Evolutionary conservation across 2,797 vertebrate species (phyloP), one percentile per base, ranked within the genome.

Genomic region (Myoxocephalus aenaeus): DNA sequence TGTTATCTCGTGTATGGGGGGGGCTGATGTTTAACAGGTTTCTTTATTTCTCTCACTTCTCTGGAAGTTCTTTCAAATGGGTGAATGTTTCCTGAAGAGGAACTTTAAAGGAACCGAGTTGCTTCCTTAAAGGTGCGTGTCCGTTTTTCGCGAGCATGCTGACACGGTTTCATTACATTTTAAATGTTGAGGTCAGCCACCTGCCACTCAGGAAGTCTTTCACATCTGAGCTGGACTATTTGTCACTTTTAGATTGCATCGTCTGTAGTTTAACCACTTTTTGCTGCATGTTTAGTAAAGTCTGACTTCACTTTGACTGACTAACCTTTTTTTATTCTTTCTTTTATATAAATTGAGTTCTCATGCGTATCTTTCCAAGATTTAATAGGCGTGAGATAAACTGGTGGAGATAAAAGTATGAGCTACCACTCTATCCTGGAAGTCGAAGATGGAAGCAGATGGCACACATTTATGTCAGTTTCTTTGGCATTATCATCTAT

Each of bases 1-100:
- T 90, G 81, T 87, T 90, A 91, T 92, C 89, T 86, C 12, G 73
- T 81, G 32, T 32, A 32, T 32, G 32, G 2, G 51, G 22, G 12
- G 65, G 36, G 77, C 59, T n/a, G 61, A 72, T 48, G 80, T 70
- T 83, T 63, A 48, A 67, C 75, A 67, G 12, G 15, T 29, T 15
- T 71, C 44, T 71, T 62, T 25, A 34, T 59, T 46, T 38, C 29
- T 70, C 56, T 38, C n/a, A 17, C 34, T 53, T 20, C 25, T 54
- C 64, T 78, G 0, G 53, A 2, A 25, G 7, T 10, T 65, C 8
- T 62, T 38, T 75, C 0, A 48, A 22, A 65, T 10, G 27, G 44
- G 29, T 29, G n/a, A 68, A 12, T 12, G n/a, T 38, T 57, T 18
- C 4, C 53, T 18, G 3, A 27, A 18, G 42, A 34, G 10, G 64